phyloP scores from a whole-genome alignment of 2,113 vertebrate genomes.

The Austrofundulus limnaeus region DNA sequence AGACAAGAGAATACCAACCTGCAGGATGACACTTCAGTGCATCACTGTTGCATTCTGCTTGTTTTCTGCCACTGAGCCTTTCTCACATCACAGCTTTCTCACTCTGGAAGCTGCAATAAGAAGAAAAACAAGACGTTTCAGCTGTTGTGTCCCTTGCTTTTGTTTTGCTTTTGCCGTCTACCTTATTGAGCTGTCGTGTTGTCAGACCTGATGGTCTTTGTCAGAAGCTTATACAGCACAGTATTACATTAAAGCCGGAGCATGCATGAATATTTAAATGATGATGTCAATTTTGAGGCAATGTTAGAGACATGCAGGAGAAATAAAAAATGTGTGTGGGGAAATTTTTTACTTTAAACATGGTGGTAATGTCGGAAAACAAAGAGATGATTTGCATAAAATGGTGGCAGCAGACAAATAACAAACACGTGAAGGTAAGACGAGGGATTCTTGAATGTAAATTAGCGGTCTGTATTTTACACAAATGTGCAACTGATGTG shows the following conservation, averaged over 20 bases:
- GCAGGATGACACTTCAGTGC: constrained; percentile 16
- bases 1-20: constrained; percentile 17
- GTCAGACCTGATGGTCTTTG: not conserved
- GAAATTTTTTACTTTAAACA: not conserved
- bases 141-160: not conserved
- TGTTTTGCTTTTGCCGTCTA: not conserved
- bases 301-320: constrained; percentile 6
- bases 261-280: constrained; percentile 14
- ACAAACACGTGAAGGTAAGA: constrained; percentile 14
- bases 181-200: not conserved
- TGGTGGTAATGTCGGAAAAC: constrained; percentile 25
- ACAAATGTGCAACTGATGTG: constrained; percentile 7
- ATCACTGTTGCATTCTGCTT: constrained; percentile 4
- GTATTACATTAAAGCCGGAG: not conserved
- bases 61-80: constrained; percentile 25
- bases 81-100: constrained; percentile 20
- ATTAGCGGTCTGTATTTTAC: constrained; percentile 4
- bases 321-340: not conserved
- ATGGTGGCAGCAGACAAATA: constrained; percentile 17
- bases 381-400: constrained; percentile 45
- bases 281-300: not conserved
- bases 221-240: not conserved
- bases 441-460: constrained; percentile 4
- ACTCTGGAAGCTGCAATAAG: constrained; percentile 20
- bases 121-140: not conserved